Evolutionary conservation across 2,113 vertebrate species (phyloP).

Genomic region (Siniperca knerii): DNA sequence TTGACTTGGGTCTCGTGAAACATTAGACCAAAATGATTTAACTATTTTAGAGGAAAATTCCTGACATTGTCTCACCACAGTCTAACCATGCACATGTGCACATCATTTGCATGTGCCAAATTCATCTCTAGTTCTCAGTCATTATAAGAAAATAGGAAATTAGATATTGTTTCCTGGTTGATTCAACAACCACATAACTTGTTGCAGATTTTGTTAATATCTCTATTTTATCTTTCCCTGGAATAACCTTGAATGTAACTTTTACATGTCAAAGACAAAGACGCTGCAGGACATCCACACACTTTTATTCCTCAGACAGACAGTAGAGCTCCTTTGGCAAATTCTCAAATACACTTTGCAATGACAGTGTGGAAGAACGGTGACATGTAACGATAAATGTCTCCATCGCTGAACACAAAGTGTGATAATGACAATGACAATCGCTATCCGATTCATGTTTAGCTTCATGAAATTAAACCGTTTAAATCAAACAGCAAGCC

Average conservation of each 20-base stretch:
- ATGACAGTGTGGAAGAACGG: not conserved
- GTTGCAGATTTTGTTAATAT: not conserved
- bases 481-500: not conserved
- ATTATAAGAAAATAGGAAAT: not conserved
- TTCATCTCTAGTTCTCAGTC: not conserved
- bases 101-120: not conserved
- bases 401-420: not conserved
- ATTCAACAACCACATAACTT: not conserved
- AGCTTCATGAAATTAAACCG: not conserved
- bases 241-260: constrained; percentile 25
- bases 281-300: not conserved
- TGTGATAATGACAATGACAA: constrained; percentile 13
- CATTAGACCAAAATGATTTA: constrained; percentile 26
- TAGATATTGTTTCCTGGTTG: not conserved
- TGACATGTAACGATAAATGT: not conserved
- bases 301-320: constrained; percentile 12
- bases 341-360: constrained; percentile 3
- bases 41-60: not conserved
- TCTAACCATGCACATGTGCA: not conserved
- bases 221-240: not conserved
- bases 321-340: constrained; percentile 24
- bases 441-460: not conserved
- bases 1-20: constrained; percentile 8
- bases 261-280: constrained; percentile 11
- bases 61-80: not conserved